Evolutionary conservation across 2,113 vertebrate species (phyloP).

Genomic region (Chloebia gouldiae): DNA sequence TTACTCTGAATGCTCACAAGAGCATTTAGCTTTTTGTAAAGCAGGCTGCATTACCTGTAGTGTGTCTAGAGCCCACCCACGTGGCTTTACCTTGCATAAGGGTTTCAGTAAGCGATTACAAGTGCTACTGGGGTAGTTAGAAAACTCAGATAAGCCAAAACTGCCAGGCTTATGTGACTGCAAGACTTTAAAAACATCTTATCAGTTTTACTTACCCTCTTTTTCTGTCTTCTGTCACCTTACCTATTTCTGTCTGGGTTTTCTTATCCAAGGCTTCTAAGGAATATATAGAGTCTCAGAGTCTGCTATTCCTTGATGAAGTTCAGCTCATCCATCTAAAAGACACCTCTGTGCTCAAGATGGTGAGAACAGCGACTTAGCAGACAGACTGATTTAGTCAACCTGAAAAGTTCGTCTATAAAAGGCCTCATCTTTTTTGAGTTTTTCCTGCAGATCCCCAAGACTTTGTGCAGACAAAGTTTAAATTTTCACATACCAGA

Average conservation of each 20-base stretch:
- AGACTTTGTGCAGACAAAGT: not conserved
- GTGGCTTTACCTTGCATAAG: not conserved
- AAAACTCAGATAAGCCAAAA: not conserved
- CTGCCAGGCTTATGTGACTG: not conserved
- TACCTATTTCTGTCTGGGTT: slow-evolving; percentile 37
- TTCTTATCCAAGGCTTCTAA: not conserved
- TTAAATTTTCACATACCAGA: not conserved
- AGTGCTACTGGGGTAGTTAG: not conserved
- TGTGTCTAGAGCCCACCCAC: not conserved
- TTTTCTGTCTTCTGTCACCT: not conserved
- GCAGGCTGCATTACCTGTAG: not conserved
- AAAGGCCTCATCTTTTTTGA: not conserved
- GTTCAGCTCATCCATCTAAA: slow-evolving; percentile 46
- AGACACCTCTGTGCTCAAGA: slow-evolving; percentile 28
- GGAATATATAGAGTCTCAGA: slow-evolving; percentile 6
- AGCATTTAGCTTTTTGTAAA: not conserved
- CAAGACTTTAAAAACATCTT: not conserved
- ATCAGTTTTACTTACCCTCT: not conserved
- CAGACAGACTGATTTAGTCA: not conserved
- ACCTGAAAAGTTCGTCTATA: not conserved
- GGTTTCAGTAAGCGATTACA: not conserved
- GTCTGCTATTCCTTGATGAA: not conserved
- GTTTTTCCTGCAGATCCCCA: not conserved
- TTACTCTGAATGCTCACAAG: not conserved
- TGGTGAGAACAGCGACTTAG: slow-evolving; percentile 29